Conservation (phyloP, 2,113 vertebrate species). For the Brachyhypopomus gauderio region DNA sequence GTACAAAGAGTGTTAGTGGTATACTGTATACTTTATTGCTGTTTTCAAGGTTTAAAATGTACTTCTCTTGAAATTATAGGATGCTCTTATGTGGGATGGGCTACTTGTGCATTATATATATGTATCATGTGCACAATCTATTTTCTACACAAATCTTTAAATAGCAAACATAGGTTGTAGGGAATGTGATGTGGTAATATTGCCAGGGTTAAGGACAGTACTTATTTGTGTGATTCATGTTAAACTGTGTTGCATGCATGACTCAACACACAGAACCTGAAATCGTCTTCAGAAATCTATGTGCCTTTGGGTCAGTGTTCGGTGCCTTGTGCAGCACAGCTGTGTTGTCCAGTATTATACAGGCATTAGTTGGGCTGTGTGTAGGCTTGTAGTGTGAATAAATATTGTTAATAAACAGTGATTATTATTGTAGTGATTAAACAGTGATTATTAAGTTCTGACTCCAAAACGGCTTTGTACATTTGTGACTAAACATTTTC, state of each 20-base stretch:
- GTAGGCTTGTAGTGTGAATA: background rate
- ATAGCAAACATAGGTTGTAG: background rate
- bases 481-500: background rate
- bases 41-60: background rate
- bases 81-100: background rate
- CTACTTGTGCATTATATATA: background rate
- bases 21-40: background rate
- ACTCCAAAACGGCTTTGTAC: background rate
- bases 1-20: background rate
- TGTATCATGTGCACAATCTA: background rate
- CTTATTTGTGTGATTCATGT: background rate
- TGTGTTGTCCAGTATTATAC: background rate
- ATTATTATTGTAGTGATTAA: too few species aligned
- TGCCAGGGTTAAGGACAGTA: background rate
- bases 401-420: background rate
- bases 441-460: background rate
- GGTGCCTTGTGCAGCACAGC: background rate
- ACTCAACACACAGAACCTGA: background rate
- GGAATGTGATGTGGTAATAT: background rate
- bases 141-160: background rate
- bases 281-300: background rate
- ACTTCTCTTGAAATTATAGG: background rate
- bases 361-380: background rate
- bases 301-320: background rate
- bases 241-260: slow-evolving; percentile 5